Conservation (phyloP, 2,113 vertebrate species). For the Dromiciops gliroides region DNA sequence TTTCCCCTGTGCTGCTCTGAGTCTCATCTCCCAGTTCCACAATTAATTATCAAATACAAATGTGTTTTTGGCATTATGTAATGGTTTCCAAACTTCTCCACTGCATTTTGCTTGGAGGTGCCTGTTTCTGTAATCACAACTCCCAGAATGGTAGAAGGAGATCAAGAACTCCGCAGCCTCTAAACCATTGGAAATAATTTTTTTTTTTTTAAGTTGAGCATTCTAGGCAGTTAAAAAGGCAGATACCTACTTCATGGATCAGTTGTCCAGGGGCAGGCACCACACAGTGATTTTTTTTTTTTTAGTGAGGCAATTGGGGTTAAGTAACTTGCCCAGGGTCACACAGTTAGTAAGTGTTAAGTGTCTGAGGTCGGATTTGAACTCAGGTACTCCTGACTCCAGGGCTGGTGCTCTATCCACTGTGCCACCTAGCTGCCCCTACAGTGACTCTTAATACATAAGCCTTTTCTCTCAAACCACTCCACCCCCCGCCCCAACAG, state of each 20-base stretch:
- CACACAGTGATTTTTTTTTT: too few species aligned
- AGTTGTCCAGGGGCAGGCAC: neutral
- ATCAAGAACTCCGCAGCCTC: neutral
- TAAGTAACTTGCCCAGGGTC: too few species aligned
- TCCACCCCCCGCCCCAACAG: too few species aligned
- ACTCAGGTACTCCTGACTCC: too few species aligned
- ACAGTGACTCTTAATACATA: neutral
- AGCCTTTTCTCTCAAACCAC: too few species aligned
- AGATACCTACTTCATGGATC: neutral
- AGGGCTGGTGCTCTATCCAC: too few species aligned
- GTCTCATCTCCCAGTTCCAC: neutral
- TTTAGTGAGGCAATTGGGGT: too few species aligned
- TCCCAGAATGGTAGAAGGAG: neutral
- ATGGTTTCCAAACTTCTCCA: neutral
- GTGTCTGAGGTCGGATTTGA: too few species aligned
- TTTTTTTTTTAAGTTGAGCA: neutral
- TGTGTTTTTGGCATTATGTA: neutral
- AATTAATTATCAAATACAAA: neutral
- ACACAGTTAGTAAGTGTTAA: too few species aligned
- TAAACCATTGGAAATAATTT: neutral
- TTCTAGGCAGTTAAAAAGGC: neutral
- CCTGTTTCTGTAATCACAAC: neutral
- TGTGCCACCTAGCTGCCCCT: too few species aligned
- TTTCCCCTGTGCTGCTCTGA: neutral
- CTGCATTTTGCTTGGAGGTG: neutral